Conservation (phyloP, 1,140 invertebrate species). For the Elysia chlorotica region DNA sequence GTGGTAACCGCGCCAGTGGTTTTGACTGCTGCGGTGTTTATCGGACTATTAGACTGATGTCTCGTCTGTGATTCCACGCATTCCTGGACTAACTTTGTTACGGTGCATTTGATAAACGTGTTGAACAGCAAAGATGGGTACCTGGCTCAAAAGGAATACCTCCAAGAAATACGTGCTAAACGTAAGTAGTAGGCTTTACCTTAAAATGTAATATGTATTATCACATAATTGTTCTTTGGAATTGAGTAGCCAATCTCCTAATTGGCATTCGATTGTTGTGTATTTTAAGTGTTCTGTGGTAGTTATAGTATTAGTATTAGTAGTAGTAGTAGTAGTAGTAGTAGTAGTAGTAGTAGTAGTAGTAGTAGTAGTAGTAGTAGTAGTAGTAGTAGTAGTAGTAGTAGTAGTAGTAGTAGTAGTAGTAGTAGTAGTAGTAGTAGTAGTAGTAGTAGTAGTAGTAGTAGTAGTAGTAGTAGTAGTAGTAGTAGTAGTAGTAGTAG, state of each 20-base stretch:
- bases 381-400: conserved; percentile 16
- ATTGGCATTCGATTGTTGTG: not conserved
- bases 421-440: conserved; percentile 21
- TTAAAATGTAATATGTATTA: not conserved
- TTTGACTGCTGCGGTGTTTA: not conserved
- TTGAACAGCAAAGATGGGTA: not conserved
- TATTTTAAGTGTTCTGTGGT: not conserved
- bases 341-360: conserved; percentile 17
- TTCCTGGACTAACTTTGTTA: not conserved
- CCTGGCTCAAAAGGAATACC: not conserved
- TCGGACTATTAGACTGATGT: not conserved
- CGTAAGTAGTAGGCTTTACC: not conserved
- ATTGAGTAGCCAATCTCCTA: not conserved
- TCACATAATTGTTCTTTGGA: not conserved
- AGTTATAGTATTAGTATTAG: not conserved
- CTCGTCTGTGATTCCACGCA: not conserved
- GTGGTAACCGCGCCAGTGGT: not conserved
- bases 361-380: conserved; percentile 17
- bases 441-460: conserved; percentile 21
- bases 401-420: conserved; percentile 17
- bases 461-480: not conserved
- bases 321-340: not conserved
- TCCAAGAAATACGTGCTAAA: not conserved
- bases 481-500: conserved; percentile 18
- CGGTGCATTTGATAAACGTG: not conserved